Base-by-base conservation (phyloP, 2,113 vertebrate species). In the Leuciscus idus region DNA sequence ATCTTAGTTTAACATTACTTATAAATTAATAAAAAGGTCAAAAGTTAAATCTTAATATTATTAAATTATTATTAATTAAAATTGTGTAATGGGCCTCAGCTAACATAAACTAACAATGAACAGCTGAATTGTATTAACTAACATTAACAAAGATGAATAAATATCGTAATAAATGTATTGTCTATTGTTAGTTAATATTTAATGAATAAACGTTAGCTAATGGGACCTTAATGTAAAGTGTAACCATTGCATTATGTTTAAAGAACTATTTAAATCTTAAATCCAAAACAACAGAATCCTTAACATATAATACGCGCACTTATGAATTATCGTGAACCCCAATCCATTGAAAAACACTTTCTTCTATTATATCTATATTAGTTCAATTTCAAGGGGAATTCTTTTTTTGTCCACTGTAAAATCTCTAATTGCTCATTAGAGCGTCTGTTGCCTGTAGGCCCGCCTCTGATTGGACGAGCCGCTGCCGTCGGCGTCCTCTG, bases 401-500 rank as follows among this genome's bases (percentile, higher is more conserved):
- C 68, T 81, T 55, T 83, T 43, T 62, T 75, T n/a, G 39, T 62
- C 33, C 11, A 52, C 2, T 3, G 26, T 33, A 21, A 59, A 50
- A 73, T 73, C 50, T 57, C 19, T 84, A 84, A 74, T 84, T 74
- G 82, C 68, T 84, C 82, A 73, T 84, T 84, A 73, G 66, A 73
- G 36, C 68, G 68, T 73, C 50, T 28, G 68, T 73, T 15, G 82
- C 81, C 46, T n/a, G 17, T 17, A 52, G 59, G 13, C 43, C 19
- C 46, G 62, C 8, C 28, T 84, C 48, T 57, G 93, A 79, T 73
- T 91, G 90, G 85, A 89, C 57, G 26, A 13, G 50, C 57, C 0
- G 43, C 59, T 21, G 2, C 79, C 85, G 80, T 84, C 84, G 88
- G 87, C 90, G 57, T 46, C 30, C 83, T 33, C 28, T 87, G 93